Percentiles rank a stretch among this genome's conserved stretches.
phyloP scores from a whole-genome alignment of 2,797 vertebrate species.

The Denticeps clupeoides region DNA sequence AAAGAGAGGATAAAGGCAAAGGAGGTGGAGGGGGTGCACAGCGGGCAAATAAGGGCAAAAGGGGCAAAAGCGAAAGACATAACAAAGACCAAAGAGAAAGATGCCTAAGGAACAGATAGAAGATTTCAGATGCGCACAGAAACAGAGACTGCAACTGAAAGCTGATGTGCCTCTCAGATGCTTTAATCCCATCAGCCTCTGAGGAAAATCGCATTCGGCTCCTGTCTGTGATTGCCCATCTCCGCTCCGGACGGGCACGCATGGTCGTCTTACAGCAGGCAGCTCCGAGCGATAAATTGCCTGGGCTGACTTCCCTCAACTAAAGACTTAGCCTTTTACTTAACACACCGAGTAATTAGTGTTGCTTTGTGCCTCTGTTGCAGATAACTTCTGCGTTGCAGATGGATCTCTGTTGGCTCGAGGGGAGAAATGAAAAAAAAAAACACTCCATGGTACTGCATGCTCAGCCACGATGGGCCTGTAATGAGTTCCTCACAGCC shows the following conservation, averaged over 20 bases:
- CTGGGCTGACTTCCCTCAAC: neutral
- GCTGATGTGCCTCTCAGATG: too few species aligned
- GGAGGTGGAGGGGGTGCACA: neutral
- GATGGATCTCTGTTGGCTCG: neutral
- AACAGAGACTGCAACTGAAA: too few species aligned
- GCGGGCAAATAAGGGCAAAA: neutral
- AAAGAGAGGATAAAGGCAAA: neutral
- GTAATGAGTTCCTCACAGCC: slow-evolving; percentile 2
- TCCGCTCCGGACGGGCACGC: too few species aligned
- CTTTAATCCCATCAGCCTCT: too few species aligned
- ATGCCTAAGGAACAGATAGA: too few species aligned
- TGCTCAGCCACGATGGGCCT: neutral
- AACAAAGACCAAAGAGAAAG: neutral
- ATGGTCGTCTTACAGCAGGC: neutral
- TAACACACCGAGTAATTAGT: neutral
- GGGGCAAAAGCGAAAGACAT: neutral
- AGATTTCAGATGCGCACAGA: too few species aligned
- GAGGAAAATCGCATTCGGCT: too few species aligned
- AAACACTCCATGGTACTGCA: neutral
- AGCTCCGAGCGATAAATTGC: neutral
- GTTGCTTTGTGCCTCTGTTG: too few species aligned
- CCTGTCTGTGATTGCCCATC: too few species aligned
- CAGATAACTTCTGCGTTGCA: too few species aligned
- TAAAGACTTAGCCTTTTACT: slow-evolving; percentile 1
- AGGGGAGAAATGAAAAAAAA: neutral